Conservation (phyloP, 1,140 invertebrate species). For the Procambarus clarkii region DNA sequence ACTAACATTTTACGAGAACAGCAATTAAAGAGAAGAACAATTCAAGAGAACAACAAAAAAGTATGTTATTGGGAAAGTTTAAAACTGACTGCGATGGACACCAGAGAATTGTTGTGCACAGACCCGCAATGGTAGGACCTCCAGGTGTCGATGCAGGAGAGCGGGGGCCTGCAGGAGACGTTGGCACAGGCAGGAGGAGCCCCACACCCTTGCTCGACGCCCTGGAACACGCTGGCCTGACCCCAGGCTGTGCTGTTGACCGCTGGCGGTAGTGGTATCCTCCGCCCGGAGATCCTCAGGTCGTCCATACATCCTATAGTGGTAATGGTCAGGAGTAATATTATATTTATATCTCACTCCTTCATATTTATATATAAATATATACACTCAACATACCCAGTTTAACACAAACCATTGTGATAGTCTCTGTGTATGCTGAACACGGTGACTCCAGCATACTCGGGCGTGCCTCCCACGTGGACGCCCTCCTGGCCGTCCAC, state of each 20-base stretch:
- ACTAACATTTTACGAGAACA: no score
- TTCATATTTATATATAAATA: no score
- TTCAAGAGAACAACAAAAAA: no score
- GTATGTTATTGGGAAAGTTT: no score
- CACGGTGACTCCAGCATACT: conserved; percentile 92
- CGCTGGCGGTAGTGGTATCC: conserved; percentile 91
- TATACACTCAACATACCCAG: no score
- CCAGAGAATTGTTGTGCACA: conserved; percentile 76
- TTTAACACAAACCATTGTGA: conserved; percentile 84
- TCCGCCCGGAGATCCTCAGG: conserved; percentile 91
- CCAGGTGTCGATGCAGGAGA: conserved; percentile 97
- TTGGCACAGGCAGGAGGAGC: conserved; percentile 95
- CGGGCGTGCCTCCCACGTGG: conserved; percentile 94
- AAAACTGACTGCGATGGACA: no score
- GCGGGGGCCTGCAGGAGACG: conserved; percentile 92
- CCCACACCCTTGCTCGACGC: conserved; percentile 91
- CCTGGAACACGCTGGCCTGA: conserved; percentile 91
- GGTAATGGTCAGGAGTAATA: background rate
- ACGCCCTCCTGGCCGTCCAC: conserved; percentile 96
- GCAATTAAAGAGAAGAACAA: no score
- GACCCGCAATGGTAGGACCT: conserved; percentile 97
- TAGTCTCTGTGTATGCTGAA: conserved; percentile 96
- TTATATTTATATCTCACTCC: background rate
- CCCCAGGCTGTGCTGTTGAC: conserved; percentile 96
- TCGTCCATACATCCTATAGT: conserved; percentile 86